Percentiles rank a stretch among this genome's conserved stretches.
Evolutionary conservation across 2,113 vertebrate species (phyloP).

Genomic region (Campylorhamphus procurvoides): DNA sequence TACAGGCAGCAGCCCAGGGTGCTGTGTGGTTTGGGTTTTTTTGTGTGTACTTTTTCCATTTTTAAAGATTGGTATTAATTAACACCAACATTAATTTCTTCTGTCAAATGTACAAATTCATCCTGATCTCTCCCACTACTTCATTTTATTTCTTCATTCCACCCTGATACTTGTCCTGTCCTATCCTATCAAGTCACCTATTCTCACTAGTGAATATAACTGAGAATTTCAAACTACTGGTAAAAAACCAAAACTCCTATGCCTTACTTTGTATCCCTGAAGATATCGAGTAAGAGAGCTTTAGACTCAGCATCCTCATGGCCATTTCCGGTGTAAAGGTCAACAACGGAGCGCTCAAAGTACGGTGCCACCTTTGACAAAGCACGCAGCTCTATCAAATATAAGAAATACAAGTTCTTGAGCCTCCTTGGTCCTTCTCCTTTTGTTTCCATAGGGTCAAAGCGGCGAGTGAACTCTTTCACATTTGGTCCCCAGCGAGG

Average conservation of each 20-base stretch:
- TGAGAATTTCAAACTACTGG: not conserved
- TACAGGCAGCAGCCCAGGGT: not conserved
- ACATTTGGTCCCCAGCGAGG: slow-evolving; percentile 89
- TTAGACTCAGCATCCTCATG: slow-evolving; percentile 88
- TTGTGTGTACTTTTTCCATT: not conserved
- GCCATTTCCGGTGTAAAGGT: slow-evolving; percentile 91
- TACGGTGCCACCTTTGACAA: slow-evolving; percentile 92
- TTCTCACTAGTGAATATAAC: not conserved
- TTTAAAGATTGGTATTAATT: not conserved
- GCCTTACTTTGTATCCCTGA: slow-evolving; percentile 89
- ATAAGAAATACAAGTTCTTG: slow-evolving; percentile 96
- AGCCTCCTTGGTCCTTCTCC: slow-evolving; percentile 92
- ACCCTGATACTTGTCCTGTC: not conserved
- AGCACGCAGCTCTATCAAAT: slow-evolving; percentile 93
- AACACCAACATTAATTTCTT: not conserved
- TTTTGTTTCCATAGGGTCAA: slow-evolving; percentile 88
- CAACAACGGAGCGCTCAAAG: slow-evolving; percentile 89
- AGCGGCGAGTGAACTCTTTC: slow-evolving; percentile 89
- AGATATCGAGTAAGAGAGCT: slow-evolving; percentile 85
- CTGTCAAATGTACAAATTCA: not conserved
- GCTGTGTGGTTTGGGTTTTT: not conserved
- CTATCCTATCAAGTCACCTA: not conserved
- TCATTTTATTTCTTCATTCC: not conserved
- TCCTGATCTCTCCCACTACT: not conserved
- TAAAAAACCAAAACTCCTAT: not conserved